Evolutionary conservation across 2,888 invertebrate species (phyloP).

Genomic region (Chrysodeixis includens): DNA sequence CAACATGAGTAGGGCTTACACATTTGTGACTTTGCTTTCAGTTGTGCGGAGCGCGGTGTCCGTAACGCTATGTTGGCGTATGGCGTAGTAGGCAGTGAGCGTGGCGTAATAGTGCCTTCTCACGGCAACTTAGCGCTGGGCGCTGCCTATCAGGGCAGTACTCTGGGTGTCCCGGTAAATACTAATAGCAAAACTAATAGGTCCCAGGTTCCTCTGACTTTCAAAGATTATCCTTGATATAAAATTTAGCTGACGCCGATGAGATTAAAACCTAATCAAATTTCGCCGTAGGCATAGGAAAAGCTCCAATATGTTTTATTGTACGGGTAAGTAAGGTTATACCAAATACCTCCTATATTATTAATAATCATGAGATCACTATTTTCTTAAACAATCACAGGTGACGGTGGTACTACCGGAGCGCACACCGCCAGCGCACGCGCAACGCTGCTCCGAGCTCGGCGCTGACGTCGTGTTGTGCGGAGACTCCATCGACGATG

Average conservation of each 20-base stretch:
- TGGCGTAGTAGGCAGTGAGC: conserved; percentile 64
- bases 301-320: no score
- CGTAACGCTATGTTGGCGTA: conserved; percentile 76
- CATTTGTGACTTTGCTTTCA: conserved; percentile 34
- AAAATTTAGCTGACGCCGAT: no score
- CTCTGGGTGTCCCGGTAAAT: conserved; percentile 79
- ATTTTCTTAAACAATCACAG: conserved; percentile 53
- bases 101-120: conserved; percentile 83
- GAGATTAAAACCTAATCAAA: no score
- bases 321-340: no score
- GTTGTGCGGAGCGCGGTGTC: conserved; percentile 82
- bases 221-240: no score
- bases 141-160: conserved; percentile 82
- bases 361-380: background rate
- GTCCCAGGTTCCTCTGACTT: background rate
- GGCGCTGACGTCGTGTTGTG: conserved; percentile 81
- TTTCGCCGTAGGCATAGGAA: no score
- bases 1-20: conserved; percentile 5
- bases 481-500: conserved; percentile 75
- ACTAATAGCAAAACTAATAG: background rate
- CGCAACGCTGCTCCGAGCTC: conserved; percentile 82
- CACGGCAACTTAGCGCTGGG: conserved; percentile 81
- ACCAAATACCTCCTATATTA: no score
- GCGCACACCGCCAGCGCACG: conserved; percentile 73
- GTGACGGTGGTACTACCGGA: conserved; percentile 84